Evolutionary conservation across 2,888 invertebrate species (phyloP).

Genomic region (Cenopis cana): DNA sequence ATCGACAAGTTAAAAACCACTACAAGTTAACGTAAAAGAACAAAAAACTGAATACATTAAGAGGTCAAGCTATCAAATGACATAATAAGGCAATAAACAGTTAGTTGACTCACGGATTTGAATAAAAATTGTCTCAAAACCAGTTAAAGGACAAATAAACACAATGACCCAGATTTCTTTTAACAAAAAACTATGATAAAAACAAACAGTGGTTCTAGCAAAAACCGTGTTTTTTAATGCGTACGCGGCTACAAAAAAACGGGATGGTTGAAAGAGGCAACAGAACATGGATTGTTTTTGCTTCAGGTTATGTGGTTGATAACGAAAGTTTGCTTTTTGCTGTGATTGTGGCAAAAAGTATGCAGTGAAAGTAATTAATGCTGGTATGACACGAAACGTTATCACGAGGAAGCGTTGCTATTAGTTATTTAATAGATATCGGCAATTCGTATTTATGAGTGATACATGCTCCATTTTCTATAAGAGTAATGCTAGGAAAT

Average conservation of each 20-base stretch:
- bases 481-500: no score
- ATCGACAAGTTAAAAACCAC: slow-evolving; percentile 19
- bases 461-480: no score
- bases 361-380: slow-evolving; percentile 37
- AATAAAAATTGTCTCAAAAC: slow-evolving; percentile 45
- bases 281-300: slow-evolving; percentile 41
- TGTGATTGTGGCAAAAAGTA: slow-evolving; percentile 31
- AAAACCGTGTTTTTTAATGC: slow-evolving; percentile 40
- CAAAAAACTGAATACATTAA: slow-evolving; percentile 44
- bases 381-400: not conserved
- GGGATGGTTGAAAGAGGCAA: slow-evolving; percentile 29
- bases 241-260: slow-evolving; percentile 35
- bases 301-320: slow-evolving; percentile 35
- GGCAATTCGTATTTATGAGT: slow-evolving; percentile 1
- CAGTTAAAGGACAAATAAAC: slow-evolving; percentile 44
- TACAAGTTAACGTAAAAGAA: slow-evolving; percentile 28
- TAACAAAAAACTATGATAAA: slow-evolving; percentile 44
- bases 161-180: slow-evolving; percentile 45
- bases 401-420: slow-evolving; percentile 1
- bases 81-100: slow-evolving; percentile 45
- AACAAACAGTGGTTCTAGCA: slow-evolving; percentile 42
- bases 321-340: slow-evolving; percentile 41
- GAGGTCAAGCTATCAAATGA: slow-evolving; percentile 42
- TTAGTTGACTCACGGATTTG: slow-evolving; percentile 41
- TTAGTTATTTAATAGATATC: not conserved